Evolutionary conservation across 2,797 vertebrate genomes (phyloP).

Genomic region (Merluccius polli): DNA sequence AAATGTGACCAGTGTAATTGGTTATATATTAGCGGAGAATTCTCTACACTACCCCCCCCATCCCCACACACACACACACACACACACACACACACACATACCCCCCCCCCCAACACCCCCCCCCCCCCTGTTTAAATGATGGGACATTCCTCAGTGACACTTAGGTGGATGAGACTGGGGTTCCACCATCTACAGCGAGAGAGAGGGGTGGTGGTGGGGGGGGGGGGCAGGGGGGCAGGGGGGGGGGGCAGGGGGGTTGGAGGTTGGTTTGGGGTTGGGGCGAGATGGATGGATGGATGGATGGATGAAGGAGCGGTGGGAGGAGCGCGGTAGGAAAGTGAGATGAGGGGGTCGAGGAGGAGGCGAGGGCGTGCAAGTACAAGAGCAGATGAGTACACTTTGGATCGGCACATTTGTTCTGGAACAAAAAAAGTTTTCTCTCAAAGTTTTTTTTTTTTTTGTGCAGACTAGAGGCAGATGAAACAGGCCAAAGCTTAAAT

Average conservation of each 20-base stretch:
- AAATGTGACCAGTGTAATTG: slow-evolving; percentile 81
- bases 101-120: slow-evolving; percentile 32
- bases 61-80: slow-evolving; percentile 40
- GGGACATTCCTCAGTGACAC: slow-evolving; percentile 74
- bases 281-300: slow-evolving; percentile 26
- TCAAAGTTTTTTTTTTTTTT: background rate
- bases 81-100: no score
- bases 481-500: slow-evolving; percentile 18
- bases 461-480: background rate
- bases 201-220: background rate
- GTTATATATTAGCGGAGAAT: slow-evolving; percentile 75
- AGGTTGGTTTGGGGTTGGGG: background rate
- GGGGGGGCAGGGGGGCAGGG: slow-evolving; percentile 8
- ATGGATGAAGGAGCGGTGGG: slow-evolving; percentile 5
- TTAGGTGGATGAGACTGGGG: slow-evolving; percentile 63
- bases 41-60: slow-evolving; percentile 49
- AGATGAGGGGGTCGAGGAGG: background rate
- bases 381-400: background rate
- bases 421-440: background rate
- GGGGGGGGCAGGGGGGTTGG: slow-evolving; percentile 9
- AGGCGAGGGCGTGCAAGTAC: slow-evolving; percentile 13
- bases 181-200: slow-evolving; percentile 39
- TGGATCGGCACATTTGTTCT: background rate
- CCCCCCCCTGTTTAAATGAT: slow-evolving; percentile 66
- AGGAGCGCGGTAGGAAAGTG: slow-evolving; percentile 11